phyloP scores from a whole-genome alignment of 2,113 vertebrate genomes.

The Sturnira hondurensis region DNA sequence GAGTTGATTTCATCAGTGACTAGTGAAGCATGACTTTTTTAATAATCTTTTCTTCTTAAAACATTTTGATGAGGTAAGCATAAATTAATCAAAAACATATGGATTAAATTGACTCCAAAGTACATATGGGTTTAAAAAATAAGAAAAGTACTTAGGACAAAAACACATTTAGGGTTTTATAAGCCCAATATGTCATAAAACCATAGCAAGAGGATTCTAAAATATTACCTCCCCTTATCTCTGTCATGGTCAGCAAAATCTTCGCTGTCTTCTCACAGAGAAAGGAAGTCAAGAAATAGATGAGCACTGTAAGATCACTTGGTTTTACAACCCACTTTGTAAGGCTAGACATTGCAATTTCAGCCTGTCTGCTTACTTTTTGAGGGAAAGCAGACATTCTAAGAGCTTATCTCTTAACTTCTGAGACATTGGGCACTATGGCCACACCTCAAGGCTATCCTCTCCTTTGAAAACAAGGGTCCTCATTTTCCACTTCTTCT shows the following conservation, averaged over 20 bases:
- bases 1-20: constrained; percentile 74
- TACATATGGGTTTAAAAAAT: constrained; percentile 70
- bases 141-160: constrained; percentile 63
- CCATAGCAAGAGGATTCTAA: constrained; percentile 46
- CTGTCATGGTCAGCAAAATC: constrained; percentile 36
- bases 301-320: background rate
- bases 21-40: constrained; percentile 71
- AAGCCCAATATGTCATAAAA: constrained; percentile 60
- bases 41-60: constrained; percentile 75
- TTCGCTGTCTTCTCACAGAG: constrained; percentile 52
- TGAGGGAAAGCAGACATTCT: background rate
- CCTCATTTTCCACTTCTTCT: background rate
- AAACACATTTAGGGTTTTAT: constrained; percentile 61
- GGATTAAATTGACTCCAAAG: constrained; percentile 75
- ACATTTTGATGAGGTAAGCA: constrained; percentile 78
- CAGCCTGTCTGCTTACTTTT: background rate
- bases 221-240: constrained; percentile 57
- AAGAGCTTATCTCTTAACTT: background rate
- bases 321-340: background rate
- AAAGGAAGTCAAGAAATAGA: constrained; percentile 58
- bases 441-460: background rate
- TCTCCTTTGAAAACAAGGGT: background rate
- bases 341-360: constrained; percentile 14
- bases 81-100: constrained; percentile 77
- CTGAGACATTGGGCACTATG: background rate